Conservation (phyloP, 2,797 vertebrate genomes). For the Pangasius macronema region DNA sequence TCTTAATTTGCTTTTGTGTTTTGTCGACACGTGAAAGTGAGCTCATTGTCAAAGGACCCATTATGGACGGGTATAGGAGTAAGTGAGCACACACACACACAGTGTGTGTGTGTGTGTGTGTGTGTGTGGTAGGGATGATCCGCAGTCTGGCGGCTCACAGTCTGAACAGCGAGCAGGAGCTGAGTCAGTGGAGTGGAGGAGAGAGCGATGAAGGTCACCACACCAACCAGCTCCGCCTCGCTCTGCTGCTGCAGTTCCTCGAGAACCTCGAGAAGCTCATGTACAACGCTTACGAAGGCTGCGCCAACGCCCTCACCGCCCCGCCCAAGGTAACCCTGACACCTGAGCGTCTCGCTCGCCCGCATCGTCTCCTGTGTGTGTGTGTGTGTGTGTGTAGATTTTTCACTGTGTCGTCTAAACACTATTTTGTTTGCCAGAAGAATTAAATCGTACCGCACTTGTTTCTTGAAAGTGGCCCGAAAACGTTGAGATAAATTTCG, state of each 20-base stretch:
- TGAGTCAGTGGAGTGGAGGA: constrained; percentile 90
- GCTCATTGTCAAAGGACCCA: too few relatives aligned
- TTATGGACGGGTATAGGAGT: too few relatives aligned
- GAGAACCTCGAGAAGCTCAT: constrained; percentile 98
- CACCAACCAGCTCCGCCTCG: constrained; percentile 92
- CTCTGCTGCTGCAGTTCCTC: constrained; percentile 92
- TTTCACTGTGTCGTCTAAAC: too few relatives aligned
- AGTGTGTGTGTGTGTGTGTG: constrained; percentile 31
- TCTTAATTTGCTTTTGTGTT: too few relatives aligned
- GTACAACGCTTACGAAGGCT: constrained; percentile 99
- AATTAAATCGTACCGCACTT: too few relatives aligned
- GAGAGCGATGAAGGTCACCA: constrained; percentile 93
- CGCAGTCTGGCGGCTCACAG: constrained; percentile 94
- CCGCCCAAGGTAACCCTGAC: constrained; percentile 88
- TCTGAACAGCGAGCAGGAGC: constrained; percentile 92
- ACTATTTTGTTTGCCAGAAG: too few relatives aligned
- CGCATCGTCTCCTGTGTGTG: neutral
- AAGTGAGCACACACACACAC: too few relatives aligned
- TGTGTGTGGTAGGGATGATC: constrained; percentile 85
- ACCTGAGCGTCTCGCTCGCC: neutral
- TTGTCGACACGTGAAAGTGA: too few relatives aligned
- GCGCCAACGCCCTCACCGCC: constrained; percentile 92
- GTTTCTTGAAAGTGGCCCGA: too few relatives aligned
- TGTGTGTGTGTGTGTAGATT: too few relatives aligned
- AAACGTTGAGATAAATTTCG: neutral